A percentile compares a stretch with the other conserved stretches of the same genome.
Conservation (phyloP, 2,113 vertebrate species). For the Petaurus breviceps region DNA sequence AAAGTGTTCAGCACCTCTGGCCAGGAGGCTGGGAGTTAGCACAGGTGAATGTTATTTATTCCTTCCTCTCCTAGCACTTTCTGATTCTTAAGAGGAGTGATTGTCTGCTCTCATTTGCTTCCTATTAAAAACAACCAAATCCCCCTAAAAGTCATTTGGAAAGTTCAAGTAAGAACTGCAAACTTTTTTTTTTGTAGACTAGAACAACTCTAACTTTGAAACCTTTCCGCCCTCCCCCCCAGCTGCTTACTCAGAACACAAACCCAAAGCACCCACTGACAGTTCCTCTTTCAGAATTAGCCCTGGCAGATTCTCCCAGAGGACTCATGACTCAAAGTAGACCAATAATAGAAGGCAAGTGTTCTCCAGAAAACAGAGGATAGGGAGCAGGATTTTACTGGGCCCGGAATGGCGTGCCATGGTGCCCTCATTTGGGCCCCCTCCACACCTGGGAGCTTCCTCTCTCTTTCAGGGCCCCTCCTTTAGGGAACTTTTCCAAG, state of each 20-base stretch:
- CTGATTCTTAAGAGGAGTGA: not conserved
- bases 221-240: not conserved
- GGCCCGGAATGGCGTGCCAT: too few relatives aligned
- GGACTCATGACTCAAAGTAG: slow-evolving; percentile 7
- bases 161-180: not conserved
- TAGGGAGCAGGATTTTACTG: not conserved
- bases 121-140: not conserved
- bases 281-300: not conserved
- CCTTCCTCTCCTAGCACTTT: not conserved
- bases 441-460: not conserved
- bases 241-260: not conserved
- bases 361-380: slow-evolving; percentile 17
- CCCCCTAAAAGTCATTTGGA: not conserved
- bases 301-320: not conserved
- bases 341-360: not conserved
- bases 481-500: not conserved
- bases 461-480: not conserved
- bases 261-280: not conserved
- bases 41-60: not conserved
- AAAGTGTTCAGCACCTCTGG: not conserved
- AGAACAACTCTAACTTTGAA: not conserved
- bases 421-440: accelerated
- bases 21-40: not conserved
- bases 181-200: not conserved
- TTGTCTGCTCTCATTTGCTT: not conserved